Conservation (phyloP, 2,888 invertebrate species). For the Scaeva pyrastri region DNA sequence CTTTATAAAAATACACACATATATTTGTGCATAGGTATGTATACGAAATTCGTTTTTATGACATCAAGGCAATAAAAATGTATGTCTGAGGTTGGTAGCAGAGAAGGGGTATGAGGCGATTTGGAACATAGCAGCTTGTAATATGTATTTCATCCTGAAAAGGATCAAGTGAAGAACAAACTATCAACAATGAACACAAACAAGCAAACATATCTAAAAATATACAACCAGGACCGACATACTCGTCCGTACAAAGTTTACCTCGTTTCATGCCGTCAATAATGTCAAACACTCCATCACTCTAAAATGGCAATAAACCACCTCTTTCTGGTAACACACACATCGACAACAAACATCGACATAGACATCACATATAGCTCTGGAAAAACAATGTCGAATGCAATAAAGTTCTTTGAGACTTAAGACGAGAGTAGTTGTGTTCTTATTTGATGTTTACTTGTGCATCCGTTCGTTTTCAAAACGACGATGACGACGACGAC, state of each 20-base stretch:
- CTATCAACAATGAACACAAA: slow-evolving; percentile 35
- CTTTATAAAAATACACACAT: too few relatives aligned
- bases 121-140: background rate
- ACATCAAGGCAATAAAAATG: background rate
- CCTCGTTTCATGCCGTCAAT: slow-evolving; percentile 21
- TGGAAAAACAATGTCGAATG: slow-evolving; percentile 40
- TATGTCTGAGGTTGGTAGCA: too few relatives aligned
- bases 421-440: background rate
- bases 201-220: background rate
- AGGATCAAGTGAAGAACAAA: slow-evolving; percentile 28
- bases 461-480: slow-evolving; percentile 22
- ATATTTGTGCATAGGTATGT: too few relatives aligned
- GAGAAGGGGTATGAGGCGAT: too few relatives aligned
- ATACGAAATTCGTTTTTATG: too few relatives aligned
- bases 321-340: slow-evolving; percentile 13
- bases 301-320: slow-evolving; percentile 40
- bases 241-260: background rate
- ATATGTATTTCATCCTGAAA: slow-evolving; percentile 11
- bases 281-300: slow-evolving; percentile 43
- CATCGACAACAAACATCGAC: too few relatives aligned
- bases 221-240: background rate
- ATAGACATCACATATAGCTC: too few relatives aligned
- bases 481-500: slow-evolving; percentile 26
- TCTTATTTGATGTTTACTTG: slow-evolving; percentile 43
- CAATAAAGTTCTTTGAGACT: slow-evolving; percentile 46